Evolutionary conservation across 2,888 invertebrate genomes (phyloP).

Genomic region (Rugalucina vietnamica): DNA sequence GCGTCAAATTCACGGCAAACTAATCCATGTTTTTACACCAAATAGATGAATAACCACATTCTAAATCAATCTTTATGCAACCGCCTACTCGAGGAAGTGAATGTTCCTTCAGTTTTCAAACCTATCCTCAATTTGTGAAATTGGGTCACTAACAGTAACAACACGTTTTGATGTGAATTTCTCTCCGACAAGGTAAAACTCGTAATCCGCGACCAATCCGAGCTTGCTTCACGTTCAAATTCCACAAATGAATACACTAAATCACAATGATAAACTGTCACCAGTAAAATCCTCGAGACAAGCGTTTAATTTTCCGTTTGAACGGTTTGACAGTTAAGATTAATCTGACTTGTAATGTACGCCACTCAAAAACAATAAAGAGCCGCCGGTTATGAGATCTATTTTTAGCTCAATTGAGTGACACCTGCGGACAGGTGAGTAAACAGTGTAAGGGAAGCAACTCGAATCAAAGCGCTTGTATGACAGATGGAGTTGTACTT

Average conservation of each 20-base stretch:
- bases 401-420: constrained; percentile 51
- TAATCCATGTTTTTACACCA: neutral
- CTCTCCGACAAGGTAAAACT: neutral
- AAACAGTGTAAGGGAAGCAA: neutral
- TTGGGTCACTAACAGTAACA: neutral
- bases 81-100: neutral
- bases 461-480: no score
- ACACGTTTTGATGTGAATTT: neutral
- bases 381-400: constrained; percentile 1
- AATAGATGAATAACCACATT: neutral
- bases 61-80: no score
- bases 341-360: neutral
- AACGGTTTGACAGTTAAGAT: constrained; percentile 20
- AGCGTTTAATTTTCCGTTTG: constrained; percentile 5
- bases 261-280: neutral
- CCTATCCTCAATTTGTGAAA: neutral
- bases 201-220: neutral
- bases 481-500: no score
- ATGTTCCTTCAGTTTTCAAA: neutral
- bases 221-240: neutral
- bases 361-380: constrained; percentile 1
- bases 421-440: constrained; percentile 61
- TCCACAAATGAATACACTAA: neutral
- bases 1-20: neutral
- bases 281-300: neutral